A percentile compares a stretch with the other conserved stretches of the same genome.
phyloP scores from a whole-genome alignment of 1,140 invertebrate species.

The Eciton burchellii region DNA sequence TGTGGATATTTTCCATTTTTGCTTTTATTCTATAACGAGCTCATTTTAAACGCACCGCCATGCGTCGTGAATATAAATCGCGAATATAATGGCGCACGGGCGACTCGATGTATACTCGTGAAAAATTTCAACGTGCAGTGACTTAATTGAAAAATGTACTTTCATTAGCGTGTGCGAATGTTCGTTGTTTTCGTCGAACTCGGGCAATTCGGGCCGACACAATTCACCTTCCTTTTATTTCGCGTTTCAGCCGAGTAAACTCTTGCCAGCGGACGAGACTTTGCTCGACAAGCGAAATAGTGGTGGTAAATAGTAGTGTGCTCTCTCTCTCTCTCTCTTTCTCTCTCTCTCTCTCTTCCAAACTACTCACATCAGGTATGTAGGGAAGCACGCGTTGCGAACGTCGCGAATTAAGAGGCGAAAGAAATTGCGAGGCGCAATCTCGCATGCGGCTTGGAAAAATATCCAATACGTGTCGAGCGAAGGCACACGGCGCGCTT shows the following conservation, averaged over 20 bases:
- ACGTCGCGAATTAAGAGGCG: constrained; percentile 8
- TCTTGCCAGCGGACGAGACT: not conserved
- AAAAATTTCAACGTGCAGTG: constrained; percentile 6
- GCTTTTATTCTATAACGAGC: constrained; percentile 27
- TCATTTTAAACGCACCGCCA: too few species aligned
- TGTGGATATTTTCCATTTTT: constrained; percentile 32
- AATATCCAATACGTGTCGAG: too few species aligned
- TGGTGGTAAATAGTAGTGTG: not conserved
- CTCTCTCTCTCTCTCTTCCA: not conserved
- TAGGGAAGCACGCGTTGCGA: not conserved
- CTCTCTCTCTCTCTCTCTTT: too few species aligned
- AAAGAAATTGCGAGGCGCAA: not conserved
- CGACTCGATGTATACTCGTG: constrained; percentile 11
- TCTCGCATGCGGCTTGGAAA: not conserved
- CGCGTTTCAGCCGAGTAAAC: not conserved
- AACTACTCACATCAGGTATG: not conserved
- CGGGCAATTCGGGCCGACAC: not conserved
- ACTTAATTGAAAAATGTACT: constrained; percentile 52
- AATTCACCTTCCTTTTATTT: constrained; percentile 33
- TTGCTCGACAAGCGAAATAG: constrained; percentile 30
- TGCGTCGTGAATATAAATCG: constrained; percentile 23
- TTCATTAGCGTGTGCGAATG: constrained; percentile 29
- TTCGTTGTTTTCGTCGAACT: constrained; percentile 20
- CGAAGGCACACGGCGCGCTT: too few species aligned
- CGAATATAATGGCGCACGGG: not conserved